Conservation (phyloP, 2,888 invertebrate species). For the Trissonchulus latispiculum region DNA sequence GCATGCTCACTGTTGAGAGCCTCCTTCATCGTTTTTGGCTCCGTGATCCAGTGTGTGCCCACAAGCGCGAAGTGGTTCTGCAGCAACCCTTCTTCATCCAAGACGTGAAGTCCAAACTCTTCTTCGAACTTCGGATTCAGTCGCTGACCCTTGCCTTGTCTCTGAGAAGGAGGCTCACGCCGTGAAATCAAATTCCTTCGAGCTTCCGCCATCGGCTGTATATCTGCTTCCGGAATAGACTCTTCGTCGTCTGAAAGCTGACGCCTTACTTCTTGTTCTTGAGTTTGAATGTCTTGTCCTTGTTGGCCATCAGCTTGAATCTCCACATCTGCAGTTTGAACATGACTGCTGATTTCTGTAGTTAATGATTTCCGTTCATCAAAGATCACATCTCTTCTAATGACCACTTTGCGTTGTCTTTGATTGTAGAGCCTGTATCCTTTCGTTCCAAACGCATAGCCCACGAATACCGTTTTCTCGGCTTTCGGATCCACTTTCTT, state of each 20-base stretch:
- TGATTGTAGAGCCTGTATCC: neutral
- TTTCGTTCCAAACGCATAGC: neutral
- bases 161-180: neutral
- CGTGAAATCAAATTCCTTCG: neutral
- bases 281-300: neutral
- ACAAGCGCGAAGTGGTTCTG: neutral
- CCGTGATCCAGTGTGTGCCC: neutral
- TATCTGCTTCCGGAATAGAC: neutral
- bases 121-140: neutral
- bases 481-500: neutral
- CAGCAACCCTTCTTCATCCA: neutral
- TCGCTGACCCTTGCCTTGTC: neutral
- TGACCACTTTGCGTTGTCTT: neutral
- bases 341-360: neutral
- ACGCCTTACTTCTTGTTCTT: neutral
- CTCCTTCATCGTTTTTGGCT: neutral
- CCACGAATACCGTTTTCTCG: neutral
- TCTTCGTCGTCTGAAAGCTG: no score
- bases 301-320: neutral
- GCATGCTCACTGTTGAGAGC: neutral
- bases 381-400: neutral
- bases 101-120: neutral
- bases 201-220: neutral
- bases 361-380: neutral
- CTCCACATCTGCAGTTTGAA: neutral